These are phyloP conservation scores for Australoheros facetus DNA, from an alignment of 2,797 vertebrate genomes.

Conservation along the genomic window DNA sequence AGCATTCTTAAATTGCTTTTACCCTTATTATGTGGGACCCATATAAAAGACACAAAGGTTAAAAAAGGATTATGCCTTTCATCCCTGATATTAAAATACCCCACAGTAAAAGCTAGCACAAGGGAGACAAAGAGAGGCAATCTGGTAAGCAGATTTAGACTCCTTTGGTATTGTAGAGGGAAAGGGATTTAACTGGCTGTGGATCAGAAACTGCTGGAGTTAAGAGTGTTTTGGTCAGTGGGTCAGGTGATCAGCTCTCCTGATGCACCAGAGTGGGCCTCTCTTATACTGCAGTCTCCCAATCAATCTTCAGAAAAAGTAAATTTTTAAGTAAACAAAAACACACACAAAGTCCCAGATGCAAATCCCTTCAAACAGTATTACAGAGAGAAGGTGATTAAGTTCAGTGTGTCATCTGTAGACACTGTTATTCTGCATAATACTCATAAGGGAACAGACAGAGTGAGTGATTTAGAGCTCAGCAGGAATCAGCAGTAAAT, in stretches of 20 bases:
- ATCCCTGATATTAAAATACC: constrained; percentile 71
- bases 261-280: constrained; percentile 7
- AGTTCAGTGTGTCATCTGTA: constrained; percentile 30
- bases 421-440: neutral
- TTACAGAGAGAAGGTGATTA: constrained; percentile 17
- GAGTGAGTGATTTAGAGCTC: constrained; percentile 10
- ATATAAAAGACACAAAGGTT: constrained; percentile 65
- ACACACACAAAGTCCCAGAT: constrained; percentile 8
- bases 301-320: neutral
- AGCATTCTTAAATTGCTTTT: constrained; percentile 39
- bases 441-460: neutral
- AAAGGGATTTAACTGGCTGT: constrained; percentile 39
- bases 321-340: constrained; percentile 12
- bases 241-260: constrained; percentile 38
- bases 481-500: constrained; percentile 1
- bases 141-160: constrained; percentile 74
- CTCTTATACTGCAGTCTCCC: neutral
- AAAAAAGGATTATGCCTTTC: constrained; percentile 68
- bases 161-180: constrained; percentile 44
- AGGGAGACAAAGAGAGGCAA: constrained; percentile 60
- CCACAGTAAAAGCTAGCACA: constrained; percentile 53
- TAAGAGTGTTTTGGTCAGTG: constrained; percentile 32
- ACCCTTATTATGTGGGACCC: constrained; percentile 45
- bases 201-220: constrained; percentile 33
- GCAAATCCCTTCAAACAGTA: constrained; percentile 7